These are phyloP conservation scores for Xiphophorus couchianus DNA, from an alignment of 2,113 vertebrate species.

Conservation along the genomic window DNA sequence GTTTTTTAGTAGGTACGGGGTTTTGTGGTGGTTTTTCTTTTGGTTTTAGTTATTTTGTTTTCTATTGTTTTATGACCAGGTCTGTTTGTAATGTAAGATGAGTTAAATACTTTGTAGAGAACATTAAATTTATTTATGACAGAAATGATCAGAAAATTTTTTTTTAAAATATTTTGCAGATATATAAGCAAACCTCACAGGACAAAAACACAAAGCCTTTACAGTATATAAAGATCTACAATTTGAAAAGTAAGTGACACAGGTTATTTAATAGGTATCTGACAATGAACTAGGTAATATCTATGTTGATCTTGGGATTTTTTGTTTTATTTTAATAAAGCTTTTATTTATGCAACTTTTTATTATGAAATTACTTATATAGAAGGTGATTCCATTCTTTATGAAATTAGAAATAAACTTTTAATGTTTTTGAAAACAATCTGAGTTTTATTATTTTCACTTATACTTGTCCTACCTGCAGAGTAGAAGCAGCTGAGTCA, in stretches of 20 bases:
- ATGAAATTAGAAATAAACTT: not conserved
- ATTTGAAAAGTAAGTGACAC: not conserved
- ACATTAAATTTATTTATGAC: not conserved
- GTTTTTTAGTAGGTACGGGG: not conserved
- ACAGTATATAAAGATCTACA: no score
- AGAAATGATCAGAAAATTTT: not conserved
- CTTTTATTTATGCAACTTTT: not conserved
- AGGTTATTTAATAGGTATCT: not conserved
- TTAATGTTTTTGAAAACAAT: not conserved
- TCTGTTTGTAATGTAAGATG: not conserved
- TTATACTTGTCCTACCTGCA: constrained; percentile 4
- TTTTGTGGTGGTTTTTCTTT: no score
- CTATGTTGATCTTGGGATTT: not conserved
- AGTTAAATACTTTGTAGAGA: not conserved
- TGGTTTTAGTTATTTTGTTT: not conserved
- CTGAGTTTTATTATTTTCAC: not conserved
- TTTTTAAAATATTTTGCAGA: not conserved
- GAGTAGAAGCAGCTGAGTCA: constrained; percentile 17
- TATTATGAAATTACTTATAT: not conserved
- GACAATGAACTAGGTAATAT: not conserved
- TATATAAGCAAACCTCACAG: no score
- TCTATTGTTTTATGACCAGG: not conserved
- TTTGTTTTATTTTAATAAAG: not conserved
- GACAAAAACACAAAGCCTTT: no score
- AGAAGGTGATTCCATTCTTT: not conserved